Conservation (phyloP, 2,888 invertebrate species). For the Labia minor region DNA sequence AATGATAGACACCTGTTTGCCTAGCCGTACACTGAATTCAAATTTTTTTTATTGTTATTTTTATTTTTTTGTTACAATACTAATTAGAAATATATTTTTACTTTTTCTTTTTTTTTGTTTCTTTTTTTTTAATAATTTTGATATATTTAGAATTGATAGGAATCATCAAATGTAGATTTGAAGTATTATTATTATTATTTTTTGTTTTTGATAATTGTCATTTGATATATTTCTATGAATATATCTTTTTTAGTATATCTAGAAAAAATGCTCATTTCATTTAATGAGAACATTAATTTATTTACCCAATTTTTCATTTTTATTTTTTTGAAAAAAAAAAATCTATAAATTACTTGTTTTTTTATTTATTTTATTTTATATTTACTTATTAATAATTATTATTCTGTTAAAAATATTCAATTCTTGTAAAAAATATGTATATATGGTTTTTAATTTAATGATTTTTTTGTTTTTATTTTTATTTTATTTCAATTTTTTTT, state of each 20-base stretch:
- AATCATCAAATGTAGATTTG: background rate
- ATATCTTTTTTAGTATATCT: no score
- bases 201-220: background rate
- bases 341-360: background rate
- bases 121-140: background rate
- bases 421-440: slow-evolving; percentile 5
- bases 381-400: no score
- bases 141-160: background rate
- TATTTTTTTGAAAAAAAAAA: no score
- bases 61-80: background rate
- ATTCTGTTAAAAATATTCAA: background rate
- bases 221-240: background rate
- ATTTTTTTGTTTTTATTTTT: no score
- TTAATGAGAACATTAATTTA: no score
- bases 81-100: background rate
- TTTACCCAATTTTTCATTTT: no score
- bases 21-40: background rate
- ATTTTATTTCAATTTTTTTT: no score
- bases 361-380: background rate
- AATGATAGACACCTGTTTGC: background rate
- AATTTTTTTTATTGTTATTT: background rate
- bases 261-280: no score
- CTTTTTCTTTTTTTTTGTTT: background rate
- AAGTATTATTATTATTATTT: no score
- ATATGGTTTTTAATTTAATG: no score